A percentile compares a stretch with the other conserved stretches of the same genome.
Conservation (phyloP, 2,888 invertebrate species). For the Achlya flavicornis region DNA sequence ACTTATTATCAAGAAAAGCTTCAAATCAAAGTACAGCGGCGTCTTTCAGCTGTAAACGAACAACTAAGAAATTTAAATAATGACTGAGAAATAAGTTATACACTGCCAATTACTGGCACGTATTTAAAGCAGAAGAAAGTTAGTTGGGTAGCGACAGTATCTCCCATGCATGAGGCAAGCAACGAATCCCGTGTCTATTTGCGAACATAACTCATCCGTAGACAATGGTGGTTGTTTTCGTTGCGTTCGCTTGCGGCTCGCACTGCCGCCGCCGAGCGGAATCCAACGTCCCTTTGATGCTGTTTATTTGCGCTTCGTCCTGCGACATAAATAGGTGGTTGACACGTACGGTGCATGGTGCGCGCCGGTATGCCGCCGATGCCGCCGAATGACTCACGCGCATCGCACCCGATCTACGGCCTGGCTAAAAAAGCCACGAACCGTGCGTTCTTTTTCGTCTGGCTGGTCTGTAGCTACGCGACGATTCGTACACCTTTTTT, state of each 20-base stretch:
- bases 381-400: constrained; percentile 69
- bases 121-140: constrained; percentile 14
- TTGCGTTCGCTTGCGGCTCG: constrained; percentile 59
- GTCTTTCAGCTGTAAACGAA: too few relatives aligned
- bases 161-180: constrained; percentile 22
- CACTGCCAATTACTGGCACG: constrained; percentile 16
- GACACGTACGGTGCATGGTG: constrained; percentile 77
- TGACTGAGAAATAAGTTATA: background rate
- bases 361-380: constrained; percentile 71
- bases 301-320: constrained; percentile 82
- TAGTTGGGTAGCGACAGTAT: constrained; percentile 28
- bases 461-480: constrained; percentile 43
- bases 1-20: too few relatives aligned
- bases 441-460: constrained; percentile 59
- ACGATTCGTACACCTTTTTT: constrained; percentile 41
- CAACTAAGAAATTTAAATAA: too few relatives aligned
- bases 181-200: constrained; percentile 63
- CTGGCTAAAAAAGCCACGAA: constrained; percentile 58
- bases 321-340: constrained; percentile 82
- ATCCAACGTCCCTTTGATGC: constrained; percentile 80
- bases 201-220: constrained; percentile 80
- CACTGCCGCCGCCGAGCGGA: constrained; percentile 57
- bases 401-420: constrained; percentile 56
- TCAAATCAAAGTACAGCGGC: too few relatives aligned
- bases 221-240: constrained; percentile 80